These are phyloP conservation scores for Eupithecia exiguata DNA, from an alignment of 2,888 invertebrate species.

Conservation along the genomic window DNA sequence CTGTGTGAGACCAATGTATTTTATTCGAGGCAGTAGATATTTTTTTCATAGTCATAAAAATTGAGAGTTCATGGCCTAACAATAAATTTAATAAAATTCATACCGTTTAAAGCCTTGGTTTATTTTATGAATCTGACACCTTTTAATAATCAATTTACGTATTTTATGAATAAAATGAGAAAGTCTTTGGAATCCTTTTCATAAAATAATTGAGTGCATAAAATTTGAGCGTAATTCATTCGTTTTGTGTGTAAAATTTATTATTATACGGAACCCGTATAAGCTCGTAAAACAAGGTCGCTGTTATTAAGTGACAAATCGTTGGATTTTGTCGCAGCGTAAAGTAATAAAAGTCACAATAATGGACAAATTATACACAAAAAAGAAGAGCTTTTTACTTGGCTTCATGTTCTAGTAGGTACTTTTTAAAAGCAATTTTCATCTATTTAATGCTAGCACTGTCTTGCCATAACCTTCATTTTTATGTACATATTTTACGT, in stretches of 20 bases:
- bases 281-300: conserved; percentile 69
- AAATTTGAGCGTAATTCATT: conserved; percentile 70
- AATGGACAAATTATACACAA: conserved; percentile 71
- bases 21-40: background rate
- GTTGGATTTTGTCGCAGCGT: conserved; percentile 64
- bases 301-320: conserved; percentile 76
- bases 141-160: conserved; percentile 6
- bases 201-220: conserved; percentile 32
- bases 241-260: conserved; percentile 69
- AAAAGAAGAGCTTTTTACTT: conserved; percentile 58
- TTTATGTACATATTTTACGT: conserved; percentile 21
- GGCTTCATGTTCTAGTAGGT: conserved; percentile 47
- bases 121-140: conserved; percentile 9
- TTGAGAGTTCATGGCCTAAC: conserved; percentile 2
- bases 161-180: background rate
- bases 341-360: conserved; percentile 67
- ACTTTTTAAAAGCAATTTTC: conserved; percentile 36
- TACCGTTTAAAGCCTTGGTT: background rate
- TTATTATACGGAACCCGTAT: conserved; percentile 61
- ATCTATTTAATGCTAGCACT: conserved; percentile 27
- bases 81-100: conserved; percentile 5
- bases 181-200: conserved; percentile 43
- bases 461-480: conserved; percentile 22
- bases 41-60: conserved; percentile 5
- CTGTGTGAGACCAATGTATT: background rate